A percentile compares a stretch with the other conserved stretches of the same genome.
Evolutionary conservation across 2,888 invertebrate genomes (phyloP).

Genomic region (Dione vanillae): DNA sequence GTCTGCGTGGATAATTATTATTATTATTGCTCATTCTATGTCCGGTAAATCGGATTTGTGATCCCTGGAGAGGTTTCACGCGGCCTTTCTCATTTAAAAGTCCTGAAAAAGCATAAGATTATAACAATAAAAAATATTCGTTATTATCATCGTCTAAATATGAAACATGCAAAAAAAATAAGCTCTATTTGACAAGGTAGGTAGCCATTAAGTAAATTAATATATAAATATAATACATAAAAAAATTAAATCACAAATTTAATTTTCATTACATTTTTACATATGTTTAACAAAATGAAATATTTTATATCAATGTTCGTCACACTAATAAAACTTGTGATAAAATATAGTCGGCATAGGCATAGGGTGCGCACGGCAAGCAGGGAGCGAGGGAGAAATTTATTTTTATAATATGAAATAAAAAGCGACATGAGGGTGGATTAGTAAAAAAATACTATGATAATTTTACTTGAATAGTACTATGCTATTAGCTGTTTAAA

Average conservation of each 20-base stretch:
- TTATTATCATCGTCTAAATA: conserved; percentile 27
- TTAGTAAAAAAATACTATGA: conserved; percentile 23
- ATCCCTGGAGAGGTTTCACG: conserved; percentile 74
- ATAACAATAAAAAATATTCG: conserved; percentile 47
- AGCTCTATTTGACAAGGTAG: background rate
- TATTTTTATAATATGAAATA: conserved; percentile 26
- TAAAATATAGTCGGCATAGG: conserved; percentile 16
- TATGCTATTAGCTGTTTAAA: background rate
- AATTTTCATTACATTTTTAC: conserved; percentile 1
- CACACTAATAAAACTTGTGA: conserved; percentile 11
- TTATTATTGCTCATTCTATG: conserved; percentile 80
- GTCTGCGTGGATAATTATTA: conserved; percentile 74
- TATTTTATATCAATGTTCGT: conserved; percentile 6
- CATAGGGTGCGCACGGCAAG: conserved; percentile 10
- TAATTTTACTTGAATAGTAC: conserved; percentile 16
- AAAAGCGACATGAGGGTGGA: conserved; percentile 18
- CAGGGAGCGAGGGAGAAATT: conserved; percentile 17
- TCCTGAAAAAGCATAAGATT: conserved; percentile 61
- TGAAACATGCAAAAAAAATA: background rate
- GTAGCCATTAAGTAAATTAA: too few relatives aligned
- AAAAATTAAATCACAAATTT: background rate
- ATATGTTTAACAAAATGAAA: conserved; percentile 9
- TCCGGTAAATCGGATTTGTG: conserved; percentile 76
- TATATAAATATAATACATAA: too few relatives aligned
- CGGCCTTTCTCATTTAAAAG: conserved; percentile 76